Evolutionary conservation across 2,113 vertebrate species (phyloP).

Genomic region (Sapayoa aenigma): DNA sequence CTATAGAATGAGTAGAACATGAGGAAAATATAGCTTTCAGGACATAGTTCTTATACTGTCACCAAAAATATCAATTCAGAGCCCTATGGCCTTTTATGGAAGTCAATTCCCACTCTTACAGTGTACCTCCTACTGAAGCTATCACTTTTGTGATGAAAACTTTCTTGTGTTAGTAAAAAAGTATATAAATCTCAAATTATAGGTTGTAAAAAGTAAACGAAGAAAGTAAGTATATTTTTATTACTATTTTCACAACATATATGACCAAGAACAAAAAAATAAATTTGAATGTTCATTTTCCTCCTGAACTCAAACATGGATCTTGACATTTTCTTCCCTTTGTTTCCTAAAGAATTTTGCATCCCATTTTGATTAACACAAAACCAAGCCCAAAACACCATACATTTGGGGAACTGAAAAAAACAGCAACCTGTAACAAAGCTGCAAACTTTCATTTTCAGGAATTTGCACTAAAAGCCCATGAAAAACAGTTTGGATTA

Average conservation of each 20-base stretch:
- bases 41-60: background rate
- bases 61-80: background rate
- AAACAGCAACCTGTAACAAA: background rate
- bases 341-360: background rate
- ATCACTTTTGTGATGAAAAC: background rate
- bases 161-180: background rate
- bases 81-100: background rate
- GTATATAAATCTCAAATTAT: background rate
- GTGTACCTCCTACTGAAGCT: background rate
- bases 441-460: background rate
- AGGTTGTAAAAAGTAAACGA: background rate
- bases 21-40: background rate
- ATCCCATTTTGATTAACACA: background rate
- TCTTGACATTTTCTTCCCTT: background rate
- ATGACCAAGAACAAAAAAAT: background rate
- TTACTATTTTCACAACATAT: background rate
- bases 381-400: background rate
- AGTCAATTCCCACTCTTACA: background rate
- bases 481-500: background rate
- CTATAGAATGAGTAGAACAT: background rate
- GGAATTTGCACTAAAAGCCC: background rate
- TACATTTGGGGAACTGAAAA: fast-evolving
- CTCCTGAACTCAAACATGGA: background rate
- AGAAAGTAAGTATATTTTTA: background rate
- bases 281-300: background rate